Evolutionary conservation across 1,140 invertebrate species (phyloP).

Genomic region (Drosophila lacteicornis): DNA sequence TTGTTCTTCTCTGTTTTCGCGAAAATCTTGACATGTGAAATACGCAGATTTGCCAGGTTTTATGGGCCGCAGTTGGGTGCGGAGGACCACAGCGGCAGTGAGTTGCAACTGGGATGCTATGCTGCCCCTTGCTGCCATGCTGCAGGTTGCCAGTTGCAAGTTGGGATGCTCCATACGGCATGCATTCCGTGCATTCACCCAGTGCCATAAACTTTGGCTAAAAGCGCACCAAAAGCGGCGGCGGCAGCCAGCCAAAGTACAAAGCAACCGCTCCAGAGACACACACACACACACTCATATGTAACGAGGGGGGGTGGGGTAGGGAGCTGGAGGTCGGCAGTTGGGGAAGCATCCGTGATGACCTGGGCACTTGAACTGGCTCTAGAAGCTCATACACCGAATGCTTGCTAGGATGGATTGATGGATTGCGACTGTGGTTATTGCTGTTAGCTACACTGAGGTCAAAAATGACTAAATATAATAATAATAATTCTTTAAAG

Average conservation of each 20-base stretch:
- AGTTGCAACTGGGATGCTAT: conserved; percentile 2
- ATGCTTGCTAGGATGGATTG: conserved; percentile 68
- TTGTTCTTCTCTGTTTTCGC: conserved; percentile 68
- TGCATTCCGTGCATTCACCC: conserved; percentile 77
- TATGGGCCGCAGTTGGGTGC: conserved; percentile 65
- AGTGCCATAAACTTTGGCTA: conserved; percentile 80
- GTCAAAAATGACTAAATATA: fast-evolving
- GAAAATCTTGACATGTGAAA: conserved; percentile 81
- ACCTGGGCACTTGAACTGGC: conserved; percentile 78
- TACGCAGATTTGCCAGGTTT: conserved; percentile 81
- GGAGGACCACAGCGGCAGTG: conserved; percentile 49
- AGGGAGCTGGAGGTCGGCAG: conserved; percentile 21
- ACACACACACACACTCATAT: conserved; percentile 23
- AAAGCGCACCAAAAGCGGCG: conserved; percentile 77
- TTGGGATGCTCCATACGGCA: conserved; percentile 45
- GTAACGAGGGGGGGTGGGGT: neutral
- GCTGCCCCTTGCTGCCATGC: neutral
- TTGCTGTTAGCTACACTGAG: conserved; percentile 23
- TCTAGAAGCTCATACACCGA: conserved; percentile 45
- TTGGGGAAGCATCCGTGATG: conserved; percentile 56
- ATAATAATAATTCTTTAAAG: neutral
- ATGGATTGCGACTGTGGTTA: conserved; percentile 70
- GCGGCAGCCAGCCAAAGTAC: conserved; percentile 65
- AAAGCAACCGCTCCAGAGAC: conserved; percentile 36
- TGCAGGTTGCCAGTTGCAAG: conserved; percentile 27